Percentiles rank a stretch among this genome's conserved stretches.
These are phyloP conservation scores for Rousettus madagascariensis DNA, from an alignment of 2,797 vertebrate species.

Conservation along the genomic window DNA sequence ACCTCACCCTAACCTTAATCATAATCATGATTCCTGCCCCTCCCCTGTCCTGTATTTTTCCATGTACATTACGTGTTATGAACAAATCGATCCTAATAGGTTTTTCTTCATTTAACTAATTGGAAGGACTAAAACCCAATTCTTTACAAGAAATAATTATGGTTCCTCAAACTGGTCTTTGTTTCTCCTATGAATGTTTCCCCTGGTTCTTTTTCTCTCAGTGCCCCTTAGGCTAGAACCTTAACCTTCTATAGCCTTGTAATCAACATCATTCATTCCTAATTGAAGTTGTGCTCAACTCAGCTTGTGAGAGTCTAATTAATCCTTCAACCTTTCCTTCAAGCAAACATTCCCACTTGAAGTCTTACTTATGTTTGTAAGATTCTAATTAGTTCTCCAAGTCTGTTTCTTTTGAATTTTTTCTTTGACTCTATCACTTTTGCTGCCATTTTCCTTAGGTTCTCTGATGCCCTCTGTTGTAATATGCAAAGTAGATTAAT, in stretches of 20 bases:
- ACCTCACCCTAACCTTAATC: background rate
- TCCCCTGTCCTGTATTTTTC: background rate
- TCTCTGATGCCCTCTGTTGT: background rate
- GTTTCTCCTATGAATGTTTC: slow-evolving; percentile 5
- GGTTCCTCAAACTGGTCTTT: slow-evolving; percentile 38
- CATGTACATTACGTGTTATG: background rate
- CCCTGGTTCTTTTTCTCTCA: background rate
- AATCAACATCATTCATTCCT: slow-evolving; percentile 23
- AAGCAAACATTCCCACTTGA: slow-evolving; percentile 61
- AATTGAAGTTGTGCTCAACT: slow-evolving; percentile 63
- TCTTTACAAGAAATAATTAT: background rate
- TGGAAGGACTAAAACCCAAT: background rate
- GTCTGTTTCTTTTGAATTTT: slow-evolving; percentile 64
- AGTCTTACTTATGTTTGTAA: slow-evolving; percentile 58
- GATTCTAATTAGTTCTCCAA: slow-evolving; percentile 73
- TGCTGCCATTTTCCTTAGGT: slow-evolving; percentile 47
- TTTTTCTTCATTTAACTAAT: background rate
- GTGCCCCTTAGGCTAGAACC: background rate
- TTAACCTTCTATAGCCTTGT: background rate
- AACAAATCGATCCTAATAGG: background rate
- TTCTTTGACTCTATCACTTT: background rate
- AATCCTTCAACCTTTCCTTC: slow-evolving; percentile 67
- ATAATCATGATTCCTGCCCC: too few species aligned
- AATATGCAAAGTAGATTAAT: background rate
- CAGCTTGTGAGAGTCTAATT: slow-evolving; percentile 71